Base-by-base conservation (phyloP, 2,113 vertebrate species). In the Apodemus speciosus region DNA sequence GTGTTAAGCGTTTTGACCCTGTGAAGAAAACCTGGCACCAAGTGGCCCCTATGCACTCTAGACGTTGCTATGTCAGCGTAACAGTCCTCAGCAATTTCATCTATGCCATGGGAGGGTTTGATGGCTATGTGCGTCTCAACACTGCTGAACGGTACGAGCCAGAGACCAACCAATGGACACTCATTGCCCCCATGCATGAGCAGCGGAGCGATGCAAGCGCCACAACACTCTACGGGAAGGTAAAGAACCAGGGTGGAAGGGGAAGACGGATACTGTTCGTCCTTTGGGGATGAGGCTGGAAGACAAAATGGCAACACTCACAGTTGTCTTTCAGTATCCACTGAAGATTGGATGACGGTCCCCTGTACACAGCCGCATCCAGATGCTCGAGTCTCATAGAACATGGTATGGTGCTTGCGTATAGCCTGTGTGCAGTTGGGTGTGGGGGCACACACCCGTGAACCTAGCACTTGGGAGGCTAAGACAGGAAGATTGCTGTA, bases 101-200 rank as follows among this genome's bases (percentile, higher is more conserved):
- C 93, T 98, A 98, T 0, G 97, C 97, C 94, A 99, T 99, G 96
- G 99, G 99, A 4, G 99, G 99, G 14, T 99, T 98, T 25, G 98
- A 99, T 0, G 99, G 99, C 20, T 97, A 98, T 0, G 85, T 71
- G n/a, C 97, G 98, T 8, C 98, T 99, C 85, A 98, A 98, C 96
- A 98, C 98, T 0, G 98, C 98, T 0, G 99, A 99, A 35, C 95
- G 96, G 0, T 99, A 98, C 0, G 92, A 99, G 72, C 98, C 99
- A 0, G 97, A 98, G 93, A 98, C 97, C 23, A 99, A 99, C 93
- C 98, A 98, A 84, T 99, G 99, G 99, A 98, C 96, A 0, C 95
- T 98, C 69, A 98, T 99, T 0, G 92, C 98, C 51, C 96, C 98
- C 94, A 99, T 99, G 99, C 97, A 98, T 0, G 97, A 98, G 88